Percentiles rank a stretch among this genome's conserved stretches.
These are phyloP conservation scores for Nomada ferruginata DNA, from an alignment of 2,888 invertebrate genomes.

Conservation along the genomic window DNA sequence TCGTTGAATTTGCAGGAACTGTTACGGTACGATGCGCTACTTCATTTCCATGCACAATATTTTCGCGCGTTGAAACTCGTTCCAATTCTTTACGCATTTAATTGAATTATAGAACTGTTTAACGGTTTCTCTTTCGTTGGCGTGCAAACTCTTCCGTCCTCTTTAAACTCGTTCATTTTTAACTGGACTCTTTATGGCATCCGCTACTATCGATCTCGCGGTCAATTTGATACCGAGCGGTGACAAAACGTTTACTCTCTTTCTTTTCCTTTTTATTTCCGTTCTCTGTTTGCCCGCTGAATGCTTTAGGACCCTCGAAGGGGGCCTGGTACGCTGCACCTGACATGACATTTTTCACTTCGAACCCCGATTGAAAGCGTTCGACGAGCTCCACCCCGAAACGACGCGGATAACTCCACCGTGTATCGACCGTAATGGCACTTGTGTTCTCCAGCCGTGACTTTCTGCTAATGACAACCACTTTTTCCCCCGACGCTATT, in stretches of 20 bases:
- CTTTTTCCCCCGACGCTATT: conserved; percentile 4
- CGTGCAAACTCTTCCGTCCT: too few species aligned
- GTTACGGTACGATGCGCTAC: neutral
- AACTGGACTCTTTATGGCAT: conserved; percentile 5
- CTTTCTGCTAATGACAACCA: conserved; percentile 37
- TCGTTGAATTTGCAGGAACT: neutral
- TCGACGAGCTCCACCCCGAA: conserved; percentile 32
- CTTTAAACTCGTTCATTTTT: conserved; percentile 12
- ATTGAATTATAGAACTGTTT: conserved; percentile 2
- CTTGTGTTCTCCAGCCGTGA: conserved; percentile 39
- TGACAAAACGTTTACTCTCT: neutral
- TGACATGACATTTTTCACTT: conserved; percentile 66
- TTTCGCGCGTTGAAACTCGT: conserved; percentile 14
- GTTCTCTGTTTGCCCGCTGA: conserved; percentile 27
- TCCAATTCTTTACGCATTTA: neutral
- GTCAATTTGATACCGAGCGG: conserved; percentile 36
- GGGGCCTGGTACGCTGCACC: conserved; percentile 52
- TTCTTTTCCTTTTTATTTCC: neutral
- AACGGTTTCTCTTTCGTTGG: neutral
- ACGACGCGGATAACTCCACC: conserved; percentile 38
- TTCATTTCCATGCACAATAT: neutral
- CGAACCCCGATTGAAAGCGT: conserved; percentile 51
- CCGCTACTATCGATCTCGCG: conserved; percentile 34
- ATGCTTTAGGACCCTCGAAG: conserved; percentile 46
- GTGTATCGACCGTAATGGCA: conserved; percentile 50